Conservation (phyloP, 2,797 vertebrate species). For the Tragelaphus oryx region DNA sequence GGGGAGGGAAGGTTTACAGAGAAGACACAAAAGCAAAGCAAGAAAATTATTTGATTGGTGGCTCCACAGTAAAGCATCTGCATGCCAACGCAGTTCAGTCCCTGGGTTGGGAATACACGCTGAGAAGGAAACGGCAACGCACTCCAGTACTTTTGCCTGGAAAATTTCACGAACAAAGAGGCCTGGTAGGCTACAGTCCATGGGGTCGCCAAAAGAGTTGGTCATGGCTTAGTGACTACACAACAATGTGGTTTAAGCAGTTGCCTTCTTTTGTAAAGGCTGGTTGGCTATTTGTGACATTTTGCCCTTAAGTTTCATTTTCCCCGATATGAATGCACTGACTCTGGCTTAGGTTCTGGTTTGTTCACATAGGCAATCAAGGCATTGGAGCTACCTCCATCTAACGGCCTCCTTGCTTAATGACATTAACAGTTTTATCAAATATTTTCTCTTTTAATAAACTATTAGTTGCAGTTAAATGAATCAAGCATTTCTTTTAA, state of each 20-base stretch:
- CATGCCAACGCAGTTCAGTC: not conserved
- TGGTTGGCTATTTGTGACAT: not conserved
- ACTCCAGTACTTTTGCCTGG: not conserved
- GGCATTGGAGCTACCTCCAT: not conserved
- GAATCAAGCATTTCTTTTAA: not conserved
- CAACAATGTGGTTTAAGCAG: not conserved
- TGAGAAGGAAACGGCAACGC: not conserved
- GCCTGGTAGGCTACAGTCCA: not conserved
- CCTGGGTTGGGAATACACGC: not conserved
- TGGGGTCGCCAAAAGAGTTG: rapidly evolving
- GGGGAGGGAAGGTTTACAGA: not conserved
- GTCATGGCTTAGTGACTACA: not conserved
- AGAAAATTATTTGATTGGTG: not conserved
- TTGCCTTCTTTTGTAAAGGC: not conserved
- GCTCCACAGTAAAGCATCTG: not conserved
- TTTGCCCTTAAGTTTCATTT: not conserved
- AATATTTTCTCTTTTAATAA: not conserved
- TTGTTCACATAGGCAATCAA: not conserved
- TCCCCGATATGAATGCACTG: not conserved
- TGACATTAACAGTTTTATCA: not conserved
- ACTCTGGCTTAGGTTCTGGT: not conserved
- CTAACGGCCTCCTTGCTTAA: not conserved
- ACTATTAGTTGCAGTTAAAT: not conserved
- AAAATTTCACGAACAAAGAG: not conserved
- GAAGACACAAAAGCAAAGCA: not conserved